Evolutionary conservation across 2,888 invertebrate genomes (phyloP).

Genomic region (Drymonia ruficornis): DNA sequence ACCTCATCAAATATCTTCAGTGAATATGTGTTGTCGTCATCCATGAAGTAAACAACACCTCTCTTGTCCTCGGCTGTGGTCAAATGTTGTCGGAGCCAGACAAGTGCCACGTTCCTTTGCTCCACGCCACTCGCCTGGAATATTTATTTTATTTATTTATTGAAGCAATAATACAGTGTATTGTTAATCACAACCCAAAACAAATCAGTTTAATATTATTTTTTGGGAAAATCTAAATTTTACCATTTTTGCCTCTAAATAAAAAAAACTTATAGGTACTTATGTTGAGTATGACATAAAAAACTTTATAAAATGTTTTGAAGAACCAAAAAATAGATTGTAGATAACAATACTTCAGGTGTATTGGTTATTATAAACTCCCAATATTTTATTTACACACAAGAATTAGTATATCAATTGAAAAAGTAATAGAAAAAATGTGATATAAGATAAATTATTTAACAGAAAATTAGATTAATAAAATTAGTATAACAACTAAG

Average conservation of each 20-base stretch:
- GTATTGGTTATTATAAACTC: background rate
- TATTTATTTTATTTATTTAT: slow-evolving; percentile 9
- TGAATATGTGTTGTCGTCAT: slow-evolving; percentile 98
- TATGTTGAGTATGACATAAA: too few species aligned
- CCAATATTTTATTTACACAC: background rate
- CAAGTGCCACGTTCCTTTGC: slow-evolving; percentile 94
- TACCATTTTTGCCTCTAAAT: background rate
- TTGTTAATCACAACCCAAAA: background rate
- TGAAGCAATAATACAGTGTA: slow-evolving; percentile 10
- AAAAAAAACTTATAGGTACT: too few species aligned
- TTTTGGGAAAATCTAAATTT: too few species aligned
- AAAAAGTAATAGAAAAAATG: too few species aligned
- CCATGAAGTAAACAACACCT: slow-evolving; percentile 97
- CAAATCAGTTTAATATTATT: too few species aligned
- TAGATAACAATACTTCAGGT: background rate
- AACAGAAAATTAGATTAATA: too few species aligned
- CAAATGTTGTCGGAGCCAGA: slow-evolving; percentile 90
- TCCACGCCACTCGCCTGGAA: slow-evolving; percentile 92
- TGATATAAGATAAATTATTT: too few species aligned
- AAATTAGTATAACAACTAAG: too few species aligned
- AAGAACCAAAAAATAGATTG: background rate
- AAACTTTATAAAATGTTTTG: background rate
- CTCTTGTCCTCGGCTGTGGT: slow-evolving; percentile 77
- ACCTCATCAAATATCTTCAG: slow-evolving; percentile 96
- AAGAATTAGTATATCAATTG: too few species aligned